A percentile compares a stretch with the other conserved stretches of the same genome.
phyloP scores from a whole-genome alignment of 2,888 invertebrate species.

The Folsomia candida region DNA sequence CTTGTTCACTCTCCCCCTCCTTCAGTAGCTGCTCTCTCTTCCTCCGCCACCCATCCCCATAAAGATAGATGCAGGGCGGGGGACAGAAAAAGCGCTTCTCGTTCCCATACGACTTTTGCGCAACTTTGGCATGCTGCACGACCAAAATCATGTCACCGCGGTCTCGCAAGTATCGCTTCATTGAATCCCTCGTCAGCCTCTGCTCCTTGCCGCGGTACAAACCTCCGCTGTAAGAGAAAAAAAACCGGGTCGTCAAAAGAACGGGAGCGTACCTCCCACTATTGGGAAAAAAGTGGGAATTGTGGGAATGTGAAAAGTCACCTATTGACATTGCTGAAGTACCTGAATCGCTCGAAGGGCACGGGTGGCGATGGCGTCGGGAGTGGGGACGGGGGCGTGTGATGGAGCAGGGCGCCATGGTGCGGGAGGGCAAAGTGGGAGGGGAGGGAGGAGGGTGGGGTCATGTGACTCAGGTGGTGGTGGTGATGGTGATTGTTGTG shows the following conservation, averaged over 20 bases:
- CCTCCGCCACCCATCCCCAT: conserved; percentile 97
- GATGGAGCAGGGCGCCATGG: conserved; percentile 58
- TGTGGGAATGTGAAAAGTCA: neutral
- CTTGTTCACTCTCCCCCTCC: conserved; percentile 84
- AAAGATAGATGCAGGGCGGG: conserved; percentile 96
- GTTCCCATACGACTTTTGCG: conserved; percentile 99
- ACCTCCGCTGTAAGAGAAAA: conserved; percentile 37
- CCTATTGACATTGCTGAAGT: conserved; percentile 19
- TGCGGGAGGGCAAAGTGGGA: conserved; percentile 70
- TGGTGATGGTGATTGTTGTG: conserved; percentile 44
- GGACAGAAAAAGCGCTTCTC: conserved; percentile 99
- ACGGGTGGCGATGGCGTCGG: conserved; percentile 58
- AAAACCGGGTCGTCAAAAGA: neutral
- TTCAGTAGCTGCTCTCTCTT: conserved; percentile 89
- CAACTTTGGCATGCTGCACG: conserved; percentile 98
- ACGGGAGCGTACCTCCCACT: too few species aligned
- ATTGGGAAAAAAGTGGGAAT: neutral
- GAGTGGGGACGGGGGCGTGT: conserved; percentile 73
- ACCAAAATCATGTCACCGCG: conserved; percentile 94
- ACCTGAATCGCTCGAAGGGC: conserved; percentile 53
- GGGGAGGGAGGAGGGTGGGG: conserved; percentile 63
- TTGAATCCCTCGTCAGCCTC: conserved; percentile 81
- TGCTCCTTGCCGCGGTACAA: conserved; percentile 66
- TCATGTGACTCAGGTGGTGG: conserved; percentile 52
- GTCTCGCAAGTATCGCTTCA: conserved; percentile 93